A percentile compares a stretch with the other conserved stretches of the same genome.
These are phyloP conservation scores for Anolis carolinensis DNA, from an alignment of 2,113 vertebrate species.

Conservation along the genomic window DNA sequence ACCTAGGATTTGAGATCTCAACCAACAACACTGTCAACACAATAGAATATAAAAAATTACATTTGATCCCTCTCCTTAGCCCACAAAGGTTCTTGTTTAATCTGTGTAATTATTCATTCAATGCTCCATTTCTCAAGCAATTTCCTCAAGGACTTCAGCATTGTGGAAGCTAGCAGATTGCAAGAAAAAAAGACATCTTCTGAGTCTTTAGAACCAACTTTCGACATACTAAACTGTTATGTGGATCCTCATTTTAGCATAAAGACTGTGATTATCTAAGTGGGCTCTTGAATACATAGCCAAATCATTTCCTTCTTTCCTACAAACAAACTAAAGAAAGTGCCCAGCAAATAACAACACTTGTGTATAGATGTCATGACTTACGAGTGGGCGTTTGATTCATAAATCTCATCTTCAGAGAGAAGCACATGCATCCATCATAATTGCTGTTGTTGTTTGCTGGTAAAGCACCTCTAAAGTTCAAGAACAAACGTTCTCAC, in stretches of 20 bases:
- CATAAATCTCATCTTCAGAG: conserved; percentile 33
- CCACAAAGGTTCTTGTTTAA: conserved; percentile 38
- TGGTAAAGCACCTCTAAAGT: conserved; percentile 28
- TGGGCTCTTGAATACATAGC: neutral
- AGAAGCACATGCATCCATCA: conserved; percentile 33
- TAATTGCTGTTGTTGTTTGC: conserved; percentile 28
- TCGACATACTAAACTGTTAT: conserved; percentile 15
- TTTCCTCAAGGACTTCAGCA: conserved; percentile 44
- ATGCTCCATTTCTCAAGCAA: conserved; percentile 29
- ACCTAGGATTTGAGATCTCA: neutral
- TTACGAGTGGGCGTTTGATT: conserved; percentile 26
- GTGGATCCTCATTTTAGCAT: conserved; percentile 30
- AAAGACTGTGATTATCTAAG: conserved; percentile 17
- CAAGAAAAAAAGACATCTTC: conserved; percentile 38
- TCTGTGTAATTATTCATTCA: conserved; percentile 12
- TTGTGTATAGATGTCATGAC: conserved; percentile 12
- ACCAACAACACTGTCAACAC: neutral
- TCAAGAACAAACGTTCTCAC: conserved; percentile 28
- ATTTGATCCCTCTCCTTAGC: conserved; percentile 11
- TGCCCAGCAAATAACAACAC: conserved; percentile 19
- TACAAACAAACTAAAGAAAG: conserved; percentile 9
- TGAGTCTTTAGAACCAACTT: conserved; percentile 30
- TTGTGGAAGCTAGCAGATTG: conserved; percentile 58
- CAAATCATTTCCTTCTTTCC: conserved; percentile 13
- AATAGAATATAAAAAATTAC: neutral